Evolutionary conservation across 2,113 vertebrate genomes (phyloP), one percentile per base, ranked within the genome.

Genomic region (Callaeas wilsoni): DNA sequence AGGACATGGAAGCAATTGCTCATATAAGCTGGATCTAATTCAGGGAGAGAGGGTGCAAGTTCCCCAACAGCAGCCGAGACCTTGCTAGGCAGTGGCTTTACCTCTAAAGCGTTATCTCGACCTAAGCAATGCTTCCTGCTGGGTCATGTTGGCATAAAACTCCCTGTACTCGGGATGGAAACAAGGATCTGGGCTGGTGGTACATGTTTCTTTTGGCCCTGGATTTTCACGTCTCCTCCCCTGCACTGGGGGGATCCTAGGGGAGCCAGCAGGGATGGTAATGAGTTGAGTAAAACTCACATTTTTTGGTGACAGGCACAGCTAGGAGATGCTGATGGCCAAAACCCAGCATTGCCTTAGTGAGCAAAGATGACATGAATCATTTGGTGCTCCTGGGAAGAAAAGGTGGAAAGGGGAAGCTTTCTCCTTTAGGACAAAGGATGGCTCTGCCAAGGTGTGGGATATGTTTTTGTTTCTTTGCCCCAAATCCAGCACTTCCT

Each of bases 221-320:
- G 41, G 37, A 20, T 87, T 35, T 65, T 35, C 7, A 1, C 2
- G 4, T 27, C 9, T 59, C 11, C 11, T 42, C 13, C 21, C 3
- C 35, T 60, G 39, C 10, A 4, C 17, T 33, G 29, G 2, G 2
- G 5, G 6, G 7, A 35, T 84, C 29, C 14, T 7, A 23, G 18
- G 16, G 35, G 22, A 60, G 18, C 9, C 13, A 32, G 29, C 49
- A 68, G 75, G n/a, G 32, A 47, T 9, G 15, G 30, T 37, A 17
- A 16, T 10, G 6, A 7, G 7, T 46, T 33, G 37, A 35, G 15
- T 35, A 57, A 49, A 92, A 26, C 30, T 44, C n/a, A 2, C 0
- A 0, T 22, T 27, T 77, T 94, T 46, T 75, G 7, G 9, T 74
- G n/a, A 13, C 3, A 3, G 33, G 23, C 2, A 1, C 6, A 37